These are phyloP conservation scores for Setipinna tenuifilis DNA, from an alignment of 2,797 vertebrate species.

Conservation along the genomic window DNA sequence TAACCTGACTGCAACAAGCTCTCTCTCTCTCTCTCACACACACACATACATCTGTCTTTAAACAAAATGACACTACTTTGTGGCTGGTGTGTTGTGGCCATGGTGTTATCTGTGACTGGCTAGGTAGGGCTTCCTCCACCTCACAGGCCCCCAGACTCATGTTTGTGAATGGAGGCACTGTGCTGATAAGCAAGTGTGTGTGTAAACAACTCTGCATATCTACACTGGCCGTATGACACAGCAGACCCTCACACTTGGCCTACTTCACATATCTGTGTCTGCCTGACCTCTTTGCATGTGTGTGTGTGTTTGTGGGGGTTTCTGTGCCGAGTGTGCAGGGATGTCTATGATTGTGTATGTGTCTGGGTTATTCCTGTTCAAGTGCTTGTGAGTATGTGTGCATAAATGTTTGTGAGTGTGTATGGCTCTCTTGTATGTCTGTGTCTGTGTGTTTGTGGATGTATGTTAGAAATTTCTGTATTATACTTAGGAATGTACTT, in stretches of 20 bases:
- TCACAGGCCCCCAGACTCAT: neutral
- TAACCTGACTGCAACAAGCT: neutral
- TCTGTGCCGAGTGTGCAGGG: neutral
- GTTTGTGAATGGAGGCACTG: neutral
- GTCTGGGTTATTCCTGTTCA: neutral
- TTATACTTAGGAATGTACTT: neutral
- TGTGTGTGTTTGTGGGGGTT: slow-evolving; percentile 42
- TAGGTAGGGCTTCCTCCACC: neutral
- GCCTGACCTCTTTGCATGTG: neutral
- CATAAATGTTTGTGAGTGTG: neutral
- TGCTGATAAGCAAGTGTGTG: neutral
- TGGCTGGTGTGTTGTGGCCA: neutral
- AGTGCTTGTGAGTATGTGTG: neutral
- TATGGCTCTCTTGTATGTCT: slow-evolving; percentile 37
- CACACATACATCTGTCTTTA: neutral
- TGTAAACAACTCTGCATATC: slow-evolving; percentile 3
- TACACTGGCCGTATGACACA: neutral
- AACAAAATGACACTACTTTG: neutral
- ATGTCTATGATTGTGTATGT: slow-evolving; percentile 35
- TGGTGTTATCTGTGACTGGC: neutral
- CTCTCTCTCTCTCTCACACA: neutral
- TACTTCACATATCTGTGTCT: neutral
- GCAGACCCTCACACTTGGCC: neutral
- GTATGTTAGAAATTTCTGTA: neutral
- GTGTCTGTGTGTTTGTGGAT: slow-evolving; percentile 23